Base-by-base conservation (phyloP, 2,797 vertebrate genomes). In the Paguma larvata region DNA sequence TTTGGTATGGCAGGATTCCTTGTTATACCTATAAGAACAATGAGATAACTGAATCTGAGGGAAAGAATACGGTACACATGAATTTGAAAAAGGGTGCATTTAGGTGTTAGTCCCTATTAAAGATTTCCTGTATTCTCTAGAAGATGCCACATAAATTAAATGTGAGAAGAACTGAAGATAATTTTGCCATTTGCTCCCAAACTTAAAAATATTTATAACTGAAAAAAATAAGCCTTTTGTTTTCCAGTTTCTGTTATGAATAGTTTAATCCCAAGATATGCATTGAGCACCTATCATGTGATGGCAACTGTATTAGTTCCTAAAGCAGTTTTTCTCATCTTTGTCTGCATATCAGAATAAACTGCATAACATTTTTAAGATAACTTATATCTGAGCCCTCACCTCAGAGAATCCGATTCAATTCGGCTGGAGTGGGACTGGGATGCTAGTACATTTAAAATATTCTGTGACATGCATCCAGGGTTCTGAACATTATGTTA, bases 81-180 rank as follows among this genome's bases (percentile, higher is more conserved):
- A 70, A 77, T 96, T 65, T 87, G 41, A 73, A 84, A 79, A 89
- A 27, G 5, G 4, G 10, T 18, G 4, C 30, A 46, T 82, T 85
- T 95, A 51, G 53, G 63, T 86, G 21, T 75, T 48, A 13, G 44
- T 38, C n/a, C 23, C 4, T 56, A n/a, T 27, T 68, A 67, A 34
- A 53, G 6, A n/a, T 77, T 82, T 73, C 25, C 82, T 11, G 7
- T 56, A 56, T 44, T 70, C 38, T 94, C 23, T 63, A 46, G 91
- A 94, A 97, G 68, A 96, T 94, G 27, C 73, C 79, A 65, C 2
- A 23, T 34, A 70, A 91, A 95, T 91, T 93, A 65, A 1, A 11
- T 68, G 4, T 51, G 23, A 84, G 59, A 32, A 75, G 73, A 19
- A 75, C 8, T 83, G 27, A 32, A 41, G 4, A 90, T 51, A n/a